These are phyloP conservation scores for Ochotona curzoniae DNA, from an alignment of 2,113 vertebrate genomes.

Conservation along the genomic window DNA sequence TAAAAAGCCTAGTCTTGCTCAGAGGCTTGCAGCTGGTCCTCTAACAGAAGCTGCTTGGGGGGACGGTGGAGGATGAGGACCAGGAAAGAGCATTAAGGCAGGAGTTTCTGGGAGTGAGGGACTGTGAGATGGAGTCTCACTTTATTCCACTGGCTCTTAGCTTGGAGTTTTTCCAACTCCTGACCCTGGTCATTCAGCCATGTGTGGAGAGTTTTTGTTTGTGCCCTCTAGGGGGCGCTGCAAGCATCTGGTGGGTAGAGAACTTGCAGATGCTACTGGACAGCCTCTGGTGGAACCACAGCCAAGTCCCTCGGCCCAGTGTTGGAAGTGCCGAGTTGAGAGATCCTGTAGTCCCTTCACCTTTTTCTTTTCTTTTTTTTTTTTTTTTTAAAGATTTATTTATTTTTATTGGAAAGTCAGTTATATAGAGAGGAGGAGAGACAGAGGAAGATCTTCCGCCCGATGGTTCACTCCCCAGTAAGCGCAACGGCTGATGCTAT, in stretches of 20 bases:
- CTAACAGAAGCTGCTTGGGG: not conserved
- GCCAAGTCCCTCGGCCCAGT: too few species aligned
- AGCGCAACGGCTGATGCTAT: too few species aligned
- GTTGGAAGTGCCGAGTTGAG: not conserved
- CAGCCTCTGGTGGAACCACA: not conserved
- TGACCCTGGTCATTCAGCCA: not conserved
- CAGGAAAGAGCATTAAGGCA: not conserved
- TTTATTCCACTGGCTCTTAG: not conserved
- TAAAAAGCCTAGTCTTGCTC: not conserved
- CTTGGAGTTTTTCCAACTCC: not conserved
- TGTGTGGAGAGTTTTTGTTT: not conserved
- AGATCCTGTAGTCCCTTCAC: not conserved
- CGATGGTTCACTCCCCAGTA: too few species aligned
- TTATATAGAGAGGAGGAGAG: too few species aligned
- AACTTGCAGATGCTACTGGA: not conserved
- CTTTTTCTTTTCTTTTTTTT: too few species aligned
- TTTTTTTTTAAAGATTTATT: too few species aligned
- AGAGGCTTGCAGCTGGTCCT: not conserved
- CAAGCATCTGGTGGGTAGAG: not conserved
- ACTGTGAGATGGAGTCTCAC: not conserved
- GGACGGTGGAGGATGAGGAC: accelerated
- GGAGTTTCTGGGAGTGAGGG: not conserved
- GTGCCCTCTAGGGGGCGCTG: not conserved
- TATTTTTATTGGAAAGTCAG: too few species aligned
- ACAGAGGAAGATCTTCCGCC: too few species aligned